Evolutionary conservation across 2,113 vertebrate genomes (phyloP), one percentile per base, ranked within the genome.

Genomic region (Stercorarius parasiticus): DNA sequence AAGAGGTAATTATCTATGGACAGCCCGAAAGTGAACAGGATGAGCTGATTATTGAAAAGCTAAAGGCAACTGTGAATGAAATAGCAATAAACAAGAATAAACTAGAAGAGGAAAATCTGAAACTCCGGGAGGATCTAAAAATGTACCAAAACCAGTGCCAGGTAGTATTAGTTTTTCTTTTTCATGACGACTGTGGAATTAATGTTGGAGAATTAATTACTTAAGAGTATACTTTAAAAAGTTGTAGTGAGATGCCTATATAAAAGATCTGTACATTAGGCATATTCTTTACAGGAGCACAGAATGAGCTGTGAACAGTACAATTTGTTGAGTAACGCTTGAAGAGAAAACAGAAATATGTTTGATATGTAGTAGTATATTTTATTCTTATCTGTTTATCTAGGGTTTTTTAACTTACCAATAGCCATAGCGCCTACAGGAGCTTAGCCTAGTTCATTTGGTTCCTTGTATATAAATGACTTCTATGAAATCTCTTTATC

Each of bases 21-120:
- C 94, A 97, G 18, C 58, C 89, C 3, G 59, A 93, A 95, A 78
- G 69, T 72, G 93, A 94, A 71, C 97, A 73, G 13, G 91, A 97
- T 58, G 91, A 98, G 36, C 56, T 95, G 61, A 94, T 98, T 90
- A 97, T 98, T 93, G 98, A 98, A 94, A 98, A 98, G 52, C 81
- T 98, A 40, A 98, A 98, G 94, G 95, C 83, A 45, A 96, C 96
- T 88, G 97, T 98, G 92, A 97, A 95, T 71, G 97, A 98, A 98
- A 98, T 98, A 49, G 96, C 92, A 58, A 78, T 98, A 80, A 97
- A 96, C 80, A 98, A 98, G 74, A 97, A 97, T 80, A 97, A 95
- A 71, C 79, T 98, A 36, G 90, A 98, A 91, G 97, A 98, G 67
- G 98, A 98, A 97, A 98, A 98, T 80, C 96, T 97, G 91, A 98